These are phyloP conservation scores for Andrena bucephala DNA, from an alignment of 2,888 invertebrate genomes.

Conservation along the genomic window DNA sequence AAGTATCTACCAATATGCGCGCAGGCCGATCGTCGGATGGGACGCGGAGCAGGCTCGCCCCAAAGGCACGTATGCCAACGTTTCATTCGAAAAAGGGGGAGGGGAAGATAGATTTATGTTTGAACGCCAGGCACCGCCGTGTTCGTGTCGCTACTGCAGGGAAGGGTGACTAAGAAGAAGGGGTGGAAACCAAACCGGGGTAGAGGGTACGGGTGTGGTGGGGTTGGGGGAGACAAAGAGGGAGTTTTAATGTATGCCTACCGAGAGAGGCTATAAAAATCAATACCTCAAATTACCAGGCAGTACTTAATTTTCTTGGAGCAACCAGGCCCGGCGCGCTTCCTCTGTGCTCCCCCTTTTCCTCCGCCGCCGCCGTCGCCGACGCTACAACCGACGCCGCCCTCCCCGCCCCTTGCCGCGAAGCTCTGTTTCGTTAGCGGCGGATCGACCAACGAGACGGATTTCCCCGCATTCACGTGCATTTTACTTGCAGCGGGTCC, in stretches of 20 bases:
- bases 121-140: constrained; percentile 82
- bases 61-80: constrained; percentile 56
- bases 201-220: constrained; percentile 59
- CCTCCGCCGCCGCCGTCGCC: constrained; percentile 20
- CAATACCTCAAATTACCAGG: constrained; percentile 85
- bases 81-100: constrained; percentile 41
- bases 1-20: neutral
- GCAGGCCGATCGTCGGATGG: neutral
- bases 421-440: constrained; percentile 63
- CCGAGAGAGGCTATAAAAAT: constrained; percentile 85
- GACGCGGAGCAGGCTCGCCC: constrained; percentile 33
- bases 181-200: constrained; percentile 49
- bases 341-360: constrained; percentile 62
- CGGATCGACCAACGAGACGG: constrained; percentile 69
- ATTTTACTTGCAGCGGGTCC: constrained; percentile 68
- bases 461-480: constrained; percentile 76
- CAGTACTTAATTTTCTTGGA: constrained; percentile 85
- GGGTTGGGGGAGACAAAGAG: constrained; percentile 76
- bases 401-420: constrained; percentile 48
- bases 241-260: constrained; percentile 84
- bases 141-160: constrained; percentile 80
- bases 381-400: constrained; percentile 31
- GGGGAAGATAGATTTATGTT: constrained; percentile 62
- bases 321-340: constrained; percentile 74
- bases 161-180: constrained; percentile 69